phyloP scores from a whole-genome alignment of 2,113 vertebrate species.

The Accipiter virgatus region DNA sequence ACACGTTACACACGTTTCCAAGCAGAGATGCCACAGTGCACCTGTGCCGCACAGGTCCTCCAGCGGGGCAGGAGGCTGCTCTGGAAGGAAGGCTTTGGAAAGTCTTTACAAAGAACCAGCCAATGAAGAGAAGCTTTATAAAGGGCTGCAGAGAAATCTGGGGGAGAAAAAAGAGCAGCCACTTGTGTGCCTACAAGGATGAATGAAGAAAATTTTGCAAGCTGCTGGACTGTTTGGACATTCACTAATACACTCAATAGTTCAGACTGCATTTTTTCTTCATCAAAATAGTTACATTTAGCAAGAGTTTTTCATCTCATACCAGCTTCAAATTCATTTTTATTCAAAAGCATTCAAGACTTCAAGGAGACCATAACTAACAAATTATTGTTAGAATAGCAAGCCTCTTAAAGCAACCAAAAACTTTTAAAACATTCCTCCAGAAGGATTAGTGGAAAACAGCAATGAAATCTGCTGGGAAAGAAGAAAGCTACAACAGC shows the following conservation, averaged over 20 bases:
- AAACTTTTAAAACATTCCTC: not conserved
- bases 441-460: not conserved
- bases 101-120: not conserved
- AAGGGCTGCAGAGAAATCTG: not conserved
- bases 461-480: not conserved
- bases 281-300: not conserved
- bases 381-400: not conserved
- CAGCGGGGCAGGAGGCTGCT: not conserved
- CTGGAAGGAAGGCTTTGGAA: not conserved
- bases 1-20: rapidly evolving
- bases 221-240: not conserved
- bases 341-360: not conserved
- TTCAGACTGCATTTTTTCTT: not conserved
- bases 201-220: not conserved
- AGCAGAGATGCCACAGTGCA: not conserved
- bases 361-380: not conserved
- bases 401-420: not conserved
- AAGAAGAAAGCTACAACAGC: not conserved
- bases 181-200: not conserved
- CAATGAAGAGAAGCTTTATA: not conserved
- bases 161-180: not conserved
- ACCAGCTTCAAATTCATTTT: not conserved
- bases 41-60: not conserved
- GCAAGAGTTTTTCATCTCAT: not conserved
- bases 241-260: not conserved